phyloP scores from a whole-genome alignment of 2,888 invertebrate genomes.

The Theodoxus fluviatilis region DNA sequence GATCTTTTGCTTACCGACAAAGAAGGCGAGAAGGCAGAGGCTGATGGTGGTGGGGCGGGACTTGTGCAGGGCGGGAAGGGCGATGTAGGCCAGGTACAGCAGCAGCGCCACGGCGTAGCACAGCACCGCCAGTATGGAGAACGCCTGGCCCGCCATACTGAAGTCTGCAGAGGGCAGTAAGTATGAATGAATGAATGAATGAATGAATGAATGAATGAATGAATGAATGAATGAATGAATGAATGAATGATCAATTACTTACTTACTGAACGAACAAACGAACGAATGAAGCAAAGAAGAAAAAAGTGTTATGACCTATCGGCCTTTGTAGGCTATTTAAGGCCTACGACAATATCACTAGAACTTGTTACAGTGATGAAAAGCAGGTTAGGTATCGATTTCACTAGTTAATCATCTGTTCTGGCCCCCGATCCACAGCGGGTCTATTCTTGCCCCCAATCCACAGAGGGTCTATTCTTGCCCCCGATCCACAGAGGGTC shows the following conservation, averaged over 20 bases:
- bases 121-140: constrained; percentile 43
- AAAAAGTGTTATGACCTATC: too few relatives aligned
- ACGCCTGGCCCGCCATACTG: constrained; percentile 43
- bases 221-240: background rate
- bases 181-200: background rate
- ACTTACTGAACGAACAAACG: background rate
- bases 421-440: too few relatives aligned
- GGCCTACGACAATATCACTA: too few relatives aligned
- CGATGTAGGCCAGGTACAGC: constrained; percentile 38
- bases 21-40: constrained; percentile 40
- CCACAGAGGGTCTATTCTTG: too few relatives aligned
- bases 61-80: constrained; percentile 33
- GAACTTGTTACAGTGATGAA: too few relatives aligned
- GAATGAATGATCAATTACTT: background rate
- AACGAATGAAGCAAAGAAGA: background rate
- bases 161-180: constrained; percentile 39
- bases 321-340: too few relatives aligned
- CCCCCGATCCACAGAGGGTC: too few relatives aligned
- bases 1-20: constrained; percentile 35
- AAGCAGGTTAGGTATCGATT: too few relatives aligned
- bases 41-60: constrained; percentile 40
- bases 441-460: too few relatives aligned
- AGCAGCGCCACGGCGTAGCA: constrained; percentile 40
- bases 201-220: background rate
- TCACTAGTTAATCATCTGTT: too few relatives aligned